A percentile compares a stretch with the other conserved stretches of the same genome.
Conservation (phyloP, 2,797 vertebrate species). For the Lacerta agilis region DNA sequence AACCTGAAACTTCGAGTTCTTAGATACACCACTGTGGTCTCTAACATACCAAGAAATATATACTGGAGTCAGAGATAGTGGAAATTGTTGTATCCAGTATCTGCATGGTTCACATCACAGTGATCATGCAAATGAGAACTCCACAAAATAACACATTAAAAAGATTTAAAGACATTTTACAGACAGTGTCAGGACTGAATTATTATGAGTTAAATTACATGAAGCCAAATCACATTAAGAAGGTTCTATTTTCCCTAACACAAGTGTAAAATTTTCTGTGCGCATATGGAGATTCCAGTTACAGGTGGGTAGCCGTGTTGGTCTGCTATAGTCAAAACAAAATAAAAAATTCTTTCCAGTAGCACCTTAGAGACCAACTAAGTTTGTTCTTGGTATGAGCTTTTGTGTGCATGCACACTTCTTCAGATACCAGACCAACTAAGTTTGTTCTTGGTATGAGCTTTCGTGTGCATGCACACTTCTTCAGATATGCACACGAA, state of each 20-base stretch:
- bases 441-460: no score
- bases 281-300: not conserved
- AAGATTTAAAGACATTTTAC: not conserved
- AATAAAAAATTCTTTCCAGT: no score
- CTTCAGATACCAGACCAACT: no score
- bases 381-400: no score
- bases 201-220: not conserved
- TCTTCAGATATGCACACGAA: no score
- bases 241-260: not conserved
- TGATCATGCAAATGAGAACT: not conserved
- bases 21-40: not conserved
- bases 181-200: not conserved
- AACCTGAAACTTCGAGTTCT: not conserved
- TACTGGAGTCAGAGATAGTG: not conserved
- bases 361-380: no score
- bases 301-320: no score
- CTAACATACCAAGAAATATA: not conserved
- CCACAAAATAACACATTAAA: not conserved
- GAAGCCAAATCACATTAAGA: not conserved
- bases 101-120: not conserved
- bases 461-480: no score
- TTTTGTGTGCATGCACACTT: no score
- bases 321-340: no score
- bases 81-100: not conserved
- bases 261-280: not conserved